Conservation (phyloP, 2,113 vertebrate species). For the Marmota flaviventris region DNA sequence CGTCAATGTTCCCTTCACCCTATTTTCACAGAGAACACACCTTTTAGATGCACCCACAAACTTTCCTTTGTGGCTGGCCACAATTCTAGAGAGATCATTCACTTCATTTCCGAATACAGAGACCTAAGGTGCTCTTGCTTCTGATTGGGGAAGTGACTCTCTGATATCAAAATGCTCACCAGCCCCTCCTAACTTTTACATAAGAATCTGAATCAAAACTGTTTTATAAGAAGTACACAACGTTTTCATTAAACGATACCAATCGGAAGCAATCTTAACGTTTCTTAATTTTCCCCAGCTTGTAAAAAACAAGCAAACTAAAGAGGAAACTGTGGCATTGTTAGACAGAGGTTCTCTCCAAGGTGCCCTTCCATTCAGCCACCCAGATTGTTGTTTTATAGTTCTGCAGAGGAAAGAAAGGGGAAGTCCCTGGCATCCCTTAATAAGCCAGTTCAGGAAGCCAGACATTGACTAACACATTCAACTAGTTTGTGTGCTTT, state of each 20-base stretch:
- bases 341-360: neutral
- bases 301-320: slow-evolving; percentile 20
- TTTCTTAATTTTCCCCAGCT: neutral
- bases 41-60: neutral
- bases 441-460: neutral
- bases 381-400: neutral
- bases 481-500: neutral
- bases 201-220: neutral
- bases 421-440: neutral
- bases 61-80: neutral
- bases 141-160: neutral
- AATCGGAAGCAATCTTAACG: neutral
- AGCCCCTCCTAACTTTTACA: neutral
- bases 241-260: neutral
- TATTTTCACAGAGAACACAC: neutral
- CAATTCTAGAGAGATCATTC: neutral
- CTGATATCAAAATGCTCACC: neutral
- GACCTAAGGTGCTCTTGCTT: neutral
- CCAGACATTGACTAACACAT: neutral
- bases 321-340: neutral
- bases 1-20: neutral
- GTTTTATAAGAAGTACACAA: neutral
- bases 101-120: neutral
- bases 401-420: neutral
- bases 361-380: neutral